These are phyloP conservation scores for Vidua macroura DNA, from an alignment of 2,113 vertebrate species.

Conservation along the genomic window DNA sequence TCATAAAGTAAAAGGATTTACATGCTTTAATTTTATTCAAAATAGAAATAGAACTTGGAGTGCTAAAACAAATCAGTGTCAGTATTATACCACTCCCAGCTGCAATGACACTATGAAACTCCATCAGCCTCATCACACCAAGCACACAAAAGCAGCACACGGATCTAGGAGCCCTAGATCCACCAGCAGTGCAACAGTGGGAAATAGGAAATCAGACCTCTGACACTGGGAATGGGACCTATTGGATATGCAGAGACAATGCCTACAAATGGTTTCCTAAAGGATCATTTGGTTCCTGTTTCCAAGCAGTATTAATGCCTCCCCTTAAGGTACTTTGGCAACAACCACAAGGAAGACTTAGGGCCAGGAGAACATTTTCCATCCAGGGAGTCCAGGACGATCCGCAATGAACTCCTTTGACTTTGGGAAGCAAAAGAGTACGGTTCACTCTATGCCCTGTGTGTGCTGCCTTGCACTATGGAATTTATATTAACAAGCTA, in stretches of 20 bases:
- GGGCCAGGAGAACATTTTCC: background rate
- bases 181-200: background rate
- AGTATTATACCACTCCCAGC: background rate
- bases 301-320: background rate
- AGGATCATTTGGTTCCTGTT: background rate
- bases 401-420: background rate
- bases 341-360: background rate
- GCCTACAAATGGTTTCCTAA: background rate
- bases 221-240: background rate
- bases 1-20: background rate
- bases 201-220: background rate
- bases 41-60: background rate
- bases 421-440: background rate
- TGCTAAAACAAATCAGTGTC: background rate
- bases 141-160: background rate
- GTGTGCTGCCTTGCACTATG: background rate
- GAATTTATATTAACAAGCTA: background rate
- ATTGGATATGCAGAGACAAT: fast-evolving
- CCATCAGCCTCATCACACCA: background rate
- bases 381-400: background rate
- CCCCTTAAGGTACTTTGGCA: background rate
- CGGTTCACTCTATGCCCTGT: background rate
- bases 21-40: background rate
- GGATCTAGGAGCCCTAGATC: background rate
- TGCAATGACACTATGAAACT: background rate